phyloP scores from a whole-genome alignment of 2,888 invertebrate species.

The Mylabris sibirica region DNA sequence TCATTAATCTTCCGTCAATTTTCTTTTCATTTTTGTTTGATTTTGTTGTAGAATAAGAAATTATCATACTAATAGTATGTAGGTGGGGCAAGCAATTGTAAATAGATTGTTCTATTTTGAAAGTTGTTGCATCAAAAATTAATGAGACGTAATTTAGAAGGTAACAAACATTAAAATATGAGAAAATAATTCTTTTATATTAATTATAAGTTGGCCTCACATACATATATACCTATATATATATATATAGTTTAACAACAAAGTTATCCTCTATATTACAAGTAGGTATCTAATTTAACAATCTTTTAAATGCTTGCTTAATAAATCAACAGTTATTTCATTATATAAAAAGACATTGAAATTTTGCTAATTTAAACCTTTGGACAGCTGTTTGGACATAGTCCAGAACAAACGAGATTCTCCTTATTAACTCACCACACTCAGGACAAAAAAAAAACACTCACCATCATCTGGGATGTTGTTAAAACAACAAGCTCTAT shows the following conservation, averaged over 20 bases:
- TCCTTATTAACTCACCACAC: slow-evolving; percentile 41
- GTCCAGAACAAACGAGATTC: slow-evolving; percentile 39
- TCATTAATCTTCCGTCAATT: too few species aligned
- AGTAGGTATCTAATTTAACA: slow-evolving; percentile 37
- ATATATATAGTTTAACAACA: slow-evolving; percentile 1
- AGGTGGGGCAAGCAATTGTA: too few species aligned
- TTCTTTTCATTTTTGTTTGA: not conserved
- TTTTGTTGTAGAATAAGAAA: not conserved
- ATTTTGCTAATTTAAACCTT: slow-evolving; percentile 44
- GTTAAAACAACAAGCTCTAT: not conserved
- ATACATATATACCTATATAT: not conserved
- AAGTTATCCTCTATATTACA: slow-evolving; percentile 13
- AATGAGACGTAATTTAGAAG: not conserved
- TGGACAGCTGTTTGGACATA: slow-evolving; percentile 45
- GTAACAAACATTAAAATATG: not conserved
- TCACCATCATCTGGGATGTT: slow-evolving; percentile 1
- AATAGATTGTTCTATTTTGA: not conserved
- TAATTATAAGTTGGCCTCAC: not conserved
- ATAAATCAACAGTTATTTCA: slow-evolving; percentile 40
- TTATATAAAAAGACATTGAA: slow-evolving; percentile 40
- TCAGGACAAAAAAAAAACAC: not conserved
- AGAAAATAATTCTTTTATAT: not conserved
- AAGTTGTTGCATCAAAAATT: not conserved
- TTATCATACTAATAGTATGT: not conserved
- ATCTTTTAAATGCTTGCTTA: slow-evolving; percentile 43